Evolutionary conservation across 2,113 vertebrate genomes (phyloP).

Genomic region (Cavia aperea): DNA sequence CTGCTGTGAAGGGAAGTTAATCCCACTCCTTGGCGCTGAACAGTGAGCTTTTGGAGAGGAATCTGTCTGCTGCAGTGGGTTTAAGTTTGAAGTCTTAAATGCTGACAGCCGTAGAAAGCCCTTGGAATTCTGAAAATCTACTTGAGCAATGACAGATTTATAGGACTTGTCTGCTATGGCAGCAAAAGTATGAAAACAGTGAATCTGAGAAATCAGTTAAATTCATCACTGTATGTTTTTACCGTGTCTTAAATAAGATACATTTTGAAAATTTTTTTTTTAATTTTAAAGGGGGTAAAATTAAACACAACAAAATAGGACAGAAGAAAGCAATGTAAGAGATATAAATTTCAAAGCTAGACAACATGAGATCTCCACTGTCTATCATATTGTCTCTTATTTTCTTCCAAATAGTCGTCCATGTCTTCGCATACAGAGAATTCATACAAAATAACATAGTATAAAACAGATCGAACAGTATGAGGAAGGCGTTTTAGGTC

Average conservation of each 20-base stretch:
- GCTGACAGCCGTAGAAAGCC: neutral
- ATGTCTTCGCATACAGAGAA: too few relatives aligned
- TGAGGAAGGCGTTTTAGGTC: too few relatives aligned
- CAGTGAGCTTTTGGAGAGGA: neutral
- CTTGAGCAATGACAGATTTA: neutral
- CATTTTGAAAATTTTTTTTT: neutral
- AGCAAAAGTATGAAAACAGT: constrained; percentile 27
- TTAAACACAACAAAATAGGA: too few relatives aligned
- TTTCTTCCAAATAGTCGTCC: too few relatives aligned
- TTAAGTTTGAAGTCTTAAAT: constrained; percentile 7
- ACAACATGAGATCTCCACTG: too few relatives aligned
- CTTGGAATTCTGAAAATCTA: constrained; percentile 34
- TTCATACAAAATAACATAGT: too few relatives aligned
- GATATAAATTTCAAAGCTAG: too few relatives aligned
- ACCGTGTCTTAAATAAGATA: neutral
- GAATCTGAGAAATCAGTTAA: neutral
- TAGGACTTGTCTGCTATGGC: neutral
- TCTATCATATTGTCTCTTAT: too few relatives aligned
- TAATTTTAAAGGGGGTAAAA: too few relatives aligned
- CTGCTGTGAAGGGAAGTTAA: neutral
- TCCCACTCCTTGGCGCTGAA: neutral
- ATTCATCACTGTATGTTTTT: neutral
- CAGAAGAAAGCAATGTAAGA: too few relatives aligned
- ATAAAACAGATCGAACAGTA: too few relatives aligned
- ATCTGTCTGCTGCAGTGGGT: neutral